Base-by-base conservation (phyloP, 2,113 vertebrate genomes). In the Lamprotornis superbus region DNA sequence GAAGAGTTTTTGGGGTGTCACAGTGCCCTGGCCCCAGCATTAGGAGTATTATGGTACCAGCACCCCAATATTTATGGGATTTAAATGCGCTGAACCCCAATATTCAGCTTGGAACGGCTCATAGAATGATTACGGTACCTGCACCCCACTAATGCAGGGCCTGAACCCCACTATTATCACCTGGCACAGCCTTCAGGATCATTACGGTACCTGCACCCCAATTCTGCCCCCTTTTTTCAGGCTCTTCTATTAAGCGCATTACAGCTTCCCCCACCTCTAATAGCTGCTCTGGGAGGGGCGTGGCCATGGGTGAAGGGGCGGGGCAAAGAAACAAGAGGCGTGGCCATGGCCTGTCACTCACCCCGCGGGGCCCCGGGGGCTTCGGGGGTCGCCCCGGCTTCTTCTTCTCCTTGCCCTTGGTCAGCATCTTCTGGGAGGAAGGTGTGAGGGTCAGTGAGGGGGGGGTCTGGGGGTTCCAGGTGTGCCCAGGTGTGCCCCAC, bases 301-400 rank as follows among this genome's bases (percentile, higher is more conserved):
- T 10, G 64, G 17, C 11, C 6, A 31, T 52, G 25, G 5, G 5
- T 3, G 3, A 5, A 55, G 13, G 30, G 52, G 63, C 16, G 52
- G 3, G 8, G n/a, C 22, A 31, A 67, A 13, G 2, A 6, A 0
- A 3, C 5, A 9, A 1, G 22, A 53, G 80, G 80, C 30, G 12
- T 9, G 24, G 5, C 12, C 30, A 50, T 3, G 4, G 5, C 4
- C 67, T 52, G 46, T 50, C 55, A 83, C 80, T 83, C 80, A 60
- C 80, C 80, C 55, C 76, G 5, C 39, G 35, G 44, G 55, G 4
- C 19, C 79, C 79, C 3, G 44, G 28, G 65, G 53, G 18, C 35
- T 82, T 69, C 11, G 44, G 65, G 53, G 79, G 53, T 82, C 79
- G 53, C 28, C 79, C 79, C 7, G 53, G 79, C 30, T 82, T 69